Conservation (phyloP, 2,797 vertebrate genomes). For the Margarornis squamiger region DNA sequence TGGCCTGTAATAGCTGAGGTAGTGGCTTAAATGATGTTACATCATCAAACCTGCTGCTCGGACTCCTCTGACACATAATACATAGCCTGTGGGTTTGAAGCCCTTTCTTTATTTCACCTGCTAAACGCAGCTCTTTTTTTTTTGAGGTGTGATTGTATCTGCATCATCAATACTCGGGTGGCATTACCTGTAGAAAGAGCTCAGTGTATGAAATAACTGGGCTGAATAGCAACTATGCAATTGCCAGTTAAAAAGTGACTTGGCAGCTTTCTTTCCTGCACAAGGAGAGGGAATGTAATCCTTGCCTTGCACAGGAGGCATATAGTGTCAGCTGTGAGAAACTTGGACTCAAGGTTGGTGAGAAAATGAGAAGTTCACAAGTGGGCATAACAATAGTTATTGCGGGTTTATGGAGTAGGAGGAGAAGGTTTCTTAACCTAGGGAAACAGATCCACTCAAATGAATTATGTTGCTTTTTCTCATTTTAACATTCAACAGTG, state of each 20-base stretch:
- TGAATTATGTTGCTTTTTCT: neutral
- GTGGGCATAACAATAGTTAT: neutral
- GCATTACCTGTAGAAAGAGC: neutral
- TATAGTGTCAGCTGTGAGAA: neutral
- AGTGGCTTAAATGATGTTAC: neutral
- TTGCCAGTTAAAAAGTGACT: neutral
- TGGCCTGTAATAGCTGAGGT: neutral
- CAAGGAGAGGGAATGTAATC: neutral
- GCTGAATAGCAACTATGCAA: neutral
- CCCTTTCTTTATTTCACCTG: neutral
- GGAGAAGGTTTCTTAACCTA: neutral
- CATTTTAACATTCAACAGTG: neutral
- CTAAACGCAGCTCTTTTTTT: neutral
- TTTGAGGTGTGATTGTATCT: neutral
- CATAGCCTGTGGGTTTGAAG: neutral
- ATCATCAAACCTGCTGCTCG: neutral
- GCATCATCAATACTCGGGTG: neutral
- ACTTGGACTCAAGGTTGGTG: neutral
- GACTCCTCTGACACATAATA: neutral
- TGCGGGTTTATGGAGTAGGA: neutral
- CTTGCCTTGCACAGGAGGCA: neutral
- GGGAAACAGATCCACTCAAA: neutral
- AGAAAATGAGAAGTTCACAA: neutral
- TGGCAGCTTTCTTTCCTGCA: neutral
- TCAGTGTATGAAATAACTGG: neutral